These are phyloP conservation scores for Cochlearius cochlearius DNA, from an alignment of 2,113 vertebrate species.

Conservation along the genomic window DNA sequence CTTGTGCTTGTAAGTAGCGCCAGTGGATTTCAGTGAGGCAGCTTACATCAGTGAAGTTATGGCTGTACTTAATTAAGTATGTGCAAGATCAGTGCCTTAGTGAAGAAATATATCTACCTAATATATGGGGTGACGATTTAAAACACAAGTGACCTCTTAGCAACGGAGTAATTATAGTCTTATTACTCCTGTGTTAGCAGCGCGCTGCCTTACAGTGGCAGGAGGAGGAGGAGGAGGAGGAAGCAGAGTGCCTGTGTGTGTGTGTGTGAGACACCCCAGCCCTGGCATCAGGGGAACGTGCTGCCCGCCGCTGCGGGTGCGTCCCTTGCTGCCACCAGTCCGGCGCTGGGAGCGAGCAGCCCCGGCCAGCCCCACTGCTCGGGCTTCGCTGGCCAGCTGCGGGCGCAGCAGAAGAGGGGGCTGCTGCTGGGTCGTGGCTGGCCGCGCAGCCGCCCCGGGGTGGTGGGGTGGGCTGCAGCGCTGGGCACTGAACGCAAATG, in stretches of 20 bases:
- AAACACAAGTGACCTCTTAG: background rate
- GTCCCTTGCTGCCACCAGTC: background rate
- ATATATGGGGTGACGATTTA: background rate
- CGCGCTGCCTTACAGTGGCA: background rate
- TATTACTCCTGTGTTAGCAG: background rate
- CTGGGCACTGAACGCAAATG: background rate
- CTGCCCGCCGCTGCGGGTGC: accelerated
- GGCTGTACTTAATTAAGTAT: background rate
- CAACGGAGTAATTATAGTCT: background rate
- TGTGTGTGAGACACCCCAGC: background rate
- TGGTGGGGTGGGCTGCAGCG: background rate
- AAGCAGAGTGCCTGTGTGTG: no score
- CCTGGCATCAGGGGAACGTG: background rate
- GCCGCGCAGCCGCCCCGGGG: background rate
- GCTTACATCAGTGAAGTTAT: background rate
- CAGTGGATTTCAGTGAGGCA: background rate
- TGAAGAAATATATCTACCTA: background rate
- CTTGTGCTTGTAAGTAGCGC: background rate
- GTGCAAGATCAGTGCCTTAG: background rate
- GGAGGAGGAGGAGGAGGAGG: background rate
- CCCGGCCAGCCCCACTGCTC: background rate
- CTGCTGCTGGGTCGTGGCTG: background rate
- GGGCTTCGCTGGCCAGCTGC: background rate
- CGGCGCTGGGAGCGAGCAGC: background rate
- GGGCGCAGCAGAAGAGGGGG: background rate